Conservation (phyloP, 92 coral and sea anemone genomes). For the Umimayanthus chanpuru region DNA sequence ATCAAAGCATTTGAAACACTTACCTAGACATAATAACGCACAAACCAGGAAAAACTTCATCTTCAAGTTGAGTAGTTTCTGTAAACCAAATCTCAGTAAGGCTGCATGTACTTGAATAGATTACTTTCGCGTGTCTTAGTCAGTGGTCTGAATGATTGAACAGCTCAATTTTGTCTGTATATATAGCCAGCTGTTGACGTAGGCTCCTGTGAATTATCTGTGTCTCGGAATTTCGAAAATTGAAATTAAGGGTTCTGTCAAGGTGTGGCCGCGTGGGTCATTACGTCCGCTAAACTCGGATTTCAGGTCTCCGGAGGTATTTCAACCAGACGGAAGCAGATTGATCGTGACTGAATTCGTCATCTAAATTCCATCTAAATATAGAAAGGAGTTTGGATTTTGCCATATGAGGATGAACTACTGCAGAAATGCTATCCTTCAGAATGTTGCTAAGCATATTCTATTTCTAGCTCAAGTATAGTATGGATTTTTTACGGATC, state of each 20-base stretch:
- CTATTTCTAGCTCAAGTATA: background rate
- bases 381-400: background rate
- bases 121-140: background rate
- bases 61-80: background rate
- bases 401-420: background rate
- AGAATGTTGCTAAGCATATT: background rate
- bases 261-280: background rate
- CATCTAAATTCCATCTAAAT: background rate
- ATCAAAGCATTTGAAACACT: background rate
- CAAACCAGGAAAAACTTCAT: background rate
- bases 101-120: background rate
- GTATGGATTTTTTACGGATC: too few relatives aligned
- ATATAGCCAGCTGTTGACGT: background rate
- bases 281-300: background rate
- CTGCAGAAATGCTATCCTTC: too few relatives aligned
- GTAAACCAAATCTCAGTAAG: background rate
- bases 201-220: too few relatives aligned
- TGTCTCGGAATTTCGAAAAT: background rate
- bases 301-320: background rate
- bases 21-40: background rate
- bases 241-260: background rate
- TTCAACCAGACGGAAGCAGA: background rate
- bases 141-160: background rate
- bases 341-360: background rate
- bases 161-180: background rate